Conservation (phyloP, 2,888 invertebrate species). For the Drosophila cracens region DNA sequence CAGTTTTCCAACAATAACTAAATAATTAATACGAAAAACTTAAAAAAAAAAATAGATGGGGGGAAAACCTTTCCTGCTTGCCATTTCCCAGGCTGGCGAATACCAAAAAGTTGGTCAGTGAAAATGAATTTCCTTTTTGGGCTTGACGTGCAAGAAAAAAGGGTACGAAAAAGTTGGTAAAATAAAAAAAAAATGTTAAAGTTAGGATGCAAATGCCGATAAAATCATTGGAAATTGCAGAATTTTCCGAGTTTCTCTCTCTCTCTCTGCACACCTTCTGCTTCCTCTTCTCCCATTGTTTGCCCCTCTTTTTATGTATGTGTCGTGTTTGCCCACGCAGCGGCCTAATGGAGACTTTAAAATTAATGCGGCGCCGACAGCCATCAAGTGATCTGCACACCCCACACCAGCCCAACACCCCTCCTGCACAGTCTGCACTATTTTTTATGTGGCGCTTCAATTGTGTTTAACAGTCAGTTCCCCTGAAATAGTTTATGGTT, state of each 20-base stretch:
- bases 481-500: not conserved
- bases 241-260: constrained; percentile 16
- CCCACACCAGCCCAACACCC: not conserved
- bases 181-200: constrained; percentile 14
- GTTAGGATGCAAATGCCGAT: constrained; percentile 65
- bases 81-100: constrained; percentile 39
- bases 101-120: constrained; percentile 64
- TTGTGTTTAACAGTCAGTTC: constrained; percentile 67
- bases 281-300: not conserved
- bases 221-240: constrained; percentile 42
- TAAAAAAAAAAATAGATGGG: constrained; percentile 25
- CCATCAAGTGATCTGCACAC: constrained; percentile 12
- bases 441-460: constrained; percentile 68
- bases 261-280: not conserved
- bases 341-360: constrained; percentile 69
- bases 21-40: constrained; percentile 50
- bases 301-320: not conserved
- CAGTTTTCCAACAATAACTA: constrained; percentile 50
- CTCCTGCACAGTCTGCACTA: not conserved
- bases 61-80: constrained; percentile 68
- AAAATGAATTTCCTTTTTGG: constrained; percentile 69
- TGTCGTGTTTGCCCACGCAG: constrained; percentile 37
- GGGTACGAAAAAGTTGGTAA: constrained; percentile 2
- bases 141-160: constrained; percentile 19
- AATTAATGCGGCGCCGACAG: constrained; percentile 57